Evolutionary conservation across 2,797 vertebrate genomes (phyloP).

Genomic region (Prunella strophiata): DNA sequence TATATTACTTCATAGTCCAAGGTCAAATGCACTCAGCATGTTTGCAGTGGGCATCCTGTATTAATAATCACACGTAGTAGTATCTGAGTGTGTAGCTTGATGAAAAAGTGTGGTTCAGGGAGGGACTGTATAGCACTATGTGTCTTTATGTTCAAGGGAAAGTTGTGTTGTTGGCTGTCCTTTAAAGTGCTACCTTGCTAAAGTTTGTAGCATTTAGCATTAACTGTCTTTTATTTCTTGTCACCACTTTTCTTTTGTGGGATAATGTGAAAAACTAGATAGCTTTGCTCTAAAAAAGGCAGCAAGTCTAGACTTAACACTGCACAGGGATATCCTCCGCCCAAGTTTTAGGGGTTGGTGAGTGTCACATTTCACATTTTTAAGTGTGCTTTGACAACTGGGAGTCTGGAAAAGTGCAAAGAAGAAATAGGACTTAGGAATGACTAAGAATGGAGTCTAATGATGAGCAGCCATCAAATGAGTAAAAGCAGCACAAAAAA

Average conservation of each 20-base stretch:
- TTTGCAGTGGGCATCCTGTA: conserved; percentile 8
- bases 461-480: background rate
- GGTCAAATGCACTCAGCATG: conserved; percentile 30
- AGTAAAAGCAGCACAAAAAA: background rate
- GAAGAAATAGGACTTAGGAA: background rate
- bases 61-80: conserved; percentile 11
- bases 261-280: conserved; percentile 27
- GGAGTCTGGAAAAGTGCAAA: conserved; percentile 6
- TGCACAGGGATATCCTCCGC: background rate
- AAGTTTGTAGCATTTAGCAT: conserved; percentile 12
- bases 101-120: conserved; percentile 2
- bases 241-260: background rate
- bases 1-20: background rate
- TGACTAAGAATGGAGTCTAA: background rate
- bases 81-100: background rate
- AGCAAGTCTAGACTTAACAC: conserved; percentile 35
- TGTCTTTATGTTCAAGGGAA: background rate
- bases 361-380: conserved; percentile 36
- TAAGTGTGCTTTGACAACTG: conserved; percentile 25
- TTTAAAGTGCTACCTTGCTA: background rate
- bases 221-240: background rate
- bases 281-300: conserved; percentile 44
- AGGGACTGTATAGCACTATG: background rate
- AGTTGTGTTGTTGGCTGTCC: background rate
- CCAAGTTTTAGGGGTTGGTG: background rate